A percentile compares a stretch with the other conserved stretches of the same genome.
These are phyloP conservation scores for Silurus meridionalis DNA, from an alignment of 2,113 vertebrate species.

Conservation along the genomic window DNA sequence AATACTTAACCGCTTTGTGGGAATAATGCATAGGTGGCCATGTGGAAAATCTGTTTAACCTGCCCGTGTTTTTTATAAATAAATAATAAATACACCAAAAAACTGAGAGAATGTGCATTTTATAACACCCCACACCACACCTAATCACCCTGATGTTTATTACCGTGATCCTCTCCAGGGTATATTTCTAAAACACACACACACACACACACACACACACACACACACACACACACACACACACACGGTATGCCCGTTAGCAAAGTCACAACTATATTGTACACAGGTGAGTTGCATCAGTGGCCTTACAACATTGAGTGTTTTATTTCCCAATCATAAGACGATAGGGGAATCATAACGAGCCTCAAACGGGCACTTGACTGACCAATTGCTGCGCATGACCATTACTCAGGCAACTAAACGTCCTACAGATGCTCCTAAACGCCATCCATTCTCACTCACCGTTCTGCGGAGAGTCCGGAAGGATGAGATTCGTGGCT, in stretches of 20 bases:
- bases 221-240: constrained; percentile 10
- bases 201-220: constrained; percentile 39
- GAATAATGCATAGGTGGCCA: constrained; percentile 60
- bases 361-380: constrained; percentile 8
- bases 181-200: constrained; percentile 63
- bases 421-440: constrained; percentile 10
- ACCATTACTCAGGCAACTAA: constrained; percentile 20
- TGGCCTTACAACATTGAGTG: neutral
- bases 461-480: constrained; percentile 86
- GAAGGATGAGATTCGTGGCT: constrained; percentile 90
- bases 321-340: neutral
- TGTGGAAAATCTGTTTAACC: constrained; percentile 17
- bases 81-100: constrained; percentile 43
- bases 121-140: constrained; percentile 42
- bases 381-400: constrained; percentile 23
- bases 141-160: constrained; percentile 43
- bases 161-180: constrained; percentile 69
- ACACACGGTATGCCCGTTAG: constrained; percentile 3
- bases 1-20: neutral
- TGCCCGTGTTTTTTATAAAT: neutral
- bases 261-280: neutral
- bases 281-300: neutral
- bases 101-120: constrained; percentile 11
- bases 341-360: neutral
- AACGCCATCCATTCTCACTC: constrained; percentile 71